Evolutionary conservation across 2,797 vertebrate genomes (phyloP), one percentile per base, ranked within the genome.

Genomic region (Zenarchopterus dispar): DNA sequence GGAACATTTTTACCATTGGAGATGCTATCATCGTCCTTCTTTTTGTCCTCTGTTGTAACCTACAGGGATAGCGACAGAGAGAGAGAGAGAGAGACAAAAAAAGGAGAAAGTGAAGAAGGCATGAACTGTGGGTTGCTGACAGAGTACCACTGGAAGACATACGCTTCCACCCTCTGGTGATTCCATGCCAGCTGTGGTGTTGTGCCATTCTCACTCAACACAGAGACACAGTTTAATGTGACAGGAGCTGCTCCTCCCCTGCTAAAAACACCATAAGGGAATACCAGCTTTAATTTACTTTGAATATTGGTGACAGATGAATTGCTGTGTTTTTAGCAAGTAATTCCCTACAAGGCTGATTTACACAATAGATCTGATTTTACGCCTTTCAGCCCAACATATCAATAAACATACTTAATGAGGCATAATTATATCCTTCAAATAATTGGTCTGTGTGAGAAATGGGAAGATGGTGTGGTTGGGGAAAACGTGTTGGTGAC

Each of bases 1-100:
- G 52, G 24, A 81, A 63, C 13, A 46, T 60, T 77, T 91, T 80
- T 89, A 94, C 92, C 92, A 63, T 16, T 67, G 54, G 82, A 68
- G 53, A 69, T 68, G 36, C 49, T 52, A 66, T 69, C 81, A 33
- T 60, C 24, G 73, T 89, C 89, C 86, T 90, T 90, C 81, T 73
- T 85, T 61, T 67, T 78, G 86, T 91, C 88, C 87, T 93, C 86
- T 90, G 86, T 70, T 75, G 77, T 82, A 84, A 90, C 92, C 94
- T 94, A 78, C 62, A 82, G 89, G 84, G 75, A 80, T 31, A 70
- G 66, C 62, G 11, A 73, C 41, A 77, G 31, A 53, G 39, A 55
- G 43, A 46, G 48, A 64, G n/a, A 62, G 48, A 60, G 19, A 75
- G 51, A 62, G 54, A 61, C 26, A 52, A 58, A n/a, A 60, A 23